phyloP scores from a whole-genome alignment of 2,797 vertebrate species.

The Xenentodon cancila region DNA sequence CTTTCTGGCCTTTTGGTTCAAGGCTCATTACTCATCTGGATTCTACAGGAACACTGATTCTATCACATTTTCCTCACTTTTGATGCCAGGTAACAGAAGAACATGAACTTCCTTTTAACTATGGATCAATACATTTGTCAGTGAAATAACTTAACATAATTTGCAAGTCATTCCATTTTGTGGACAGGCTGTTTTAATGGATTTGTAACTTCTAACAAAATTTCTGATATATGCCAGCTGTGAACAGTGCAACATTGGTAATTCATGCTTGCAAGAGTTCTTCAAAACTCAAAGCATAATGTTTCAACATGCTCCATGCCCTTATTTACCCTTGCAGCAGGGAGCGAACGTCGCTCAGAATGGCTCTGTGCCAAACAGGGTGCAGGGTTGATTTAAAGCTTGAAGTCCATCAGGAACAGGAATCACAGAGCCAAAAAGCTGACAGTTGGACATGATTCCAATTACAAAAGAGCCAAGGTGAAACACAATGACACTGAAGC shows the following conservation, averaged over 20 bases:
- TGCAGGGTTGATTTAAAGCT: constrained; percentile 31
- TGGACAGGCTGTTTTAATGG: constrained; percentile 6
- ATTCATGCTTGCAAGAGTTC: constrained; percentile 13
- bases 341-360: constrained; percentile 16
- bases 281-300: constrained; percentile 35
- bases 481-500: constrained; percentile 26
- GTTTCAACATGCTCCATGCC: constrained; percentile 24
- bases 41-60: constrained; percentile 35
- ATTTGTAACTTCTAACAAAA: constrained; percentile 14
- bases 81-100: constrained; percentile 39
- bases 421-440: constrained; percentile 8
- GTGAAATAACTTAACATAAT: constrained; percentile 45
- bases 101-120: constrained; percentile 30
- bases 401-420: constrained; percentile 1
- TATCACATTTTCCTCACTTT: constrained; percentile 50
- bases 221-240: constrained; percentile 17
- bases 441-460: constrained; percentile 27
- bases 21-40: constrained; percentile 40
- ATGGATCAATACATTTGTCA: constrained; percentile 48
- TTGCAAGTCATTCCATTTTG: constrained; percentile 34
- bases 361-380: constrained; percentile 35
- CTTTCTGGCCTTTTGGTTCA: constrained; percentile 27
- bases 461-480: constrained; percentile 12
- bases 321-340: constrained; percentile 23
- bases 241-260: constrained; percentile 7